Conservation (phyloP, 2,113 vertebrate genomes). For the Salminus brasiliensis region DNA sequence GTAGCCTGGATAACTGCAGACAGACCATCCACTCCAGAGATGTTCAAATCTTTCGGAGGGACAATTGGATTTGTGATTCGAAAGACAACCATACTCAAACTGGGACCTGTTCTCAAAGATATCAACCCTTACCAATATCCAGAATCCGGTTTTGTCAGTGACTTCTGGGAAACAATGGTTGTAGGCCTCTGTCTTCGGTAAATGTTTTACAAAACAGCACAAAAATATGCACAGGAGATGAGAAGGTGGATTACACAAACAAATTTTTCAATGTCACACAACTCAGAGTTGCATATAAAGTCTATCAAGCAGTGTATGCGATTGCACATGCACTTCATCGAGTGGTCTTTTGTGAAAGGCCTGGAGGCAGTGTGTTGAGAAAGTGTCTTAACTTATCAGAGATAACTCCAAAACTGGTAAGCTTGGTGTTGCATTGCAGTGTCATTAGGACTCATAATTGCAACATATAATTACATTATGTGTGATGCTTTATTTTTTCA, state of each 20-base stretch:
- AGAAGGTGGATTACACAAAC: slow-evolving; percentile 66
- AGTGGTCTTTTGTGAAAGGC: slow-evolving; percentile 68
- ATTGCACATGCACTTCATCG: slow-evolving; percentile 74
- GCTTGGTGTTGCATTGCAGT: slow-evolving; percentile 19
- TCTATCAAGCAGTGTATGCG: slow-evolving; percentile 77
- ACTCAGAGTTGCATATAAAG: slow-evolving; percentile 75
- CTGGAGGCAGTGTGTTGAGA: slow-evolving; percentile 4
- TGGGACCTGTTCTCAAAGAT: slow-evolving; percentile 64
- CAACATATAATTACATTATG: background rate
- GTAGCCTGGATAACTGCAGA: slow-evolving; percentile 75
- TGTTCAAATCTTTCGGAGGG: slow-evolving; percentile 71
- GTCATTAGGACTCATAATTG: background rate
- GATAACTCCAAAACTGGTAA: slow-evolving; percentile 68
- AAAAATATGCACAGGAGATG: slow-evolving; percentile 65
- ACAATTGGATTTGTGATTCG: slow-evolving; percentile 73
- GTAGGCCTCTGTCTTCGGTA: slow-evolving; percentile 43
- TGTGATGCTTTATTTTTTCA: background rate
- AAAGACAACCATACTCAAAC: slow-evolving; percentile 73
- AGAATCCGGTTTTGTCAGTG: slow-evolving; percentile 61
- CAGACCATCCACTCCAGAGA: slow-evolving; percentile 68
- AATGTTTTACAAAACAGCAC: background rate
- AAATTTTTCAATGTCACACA: slow-evolving; percentile 74
- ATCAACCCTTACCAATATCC: slow-evolving; percentile 63
- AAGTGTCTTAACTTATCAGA: slow-evolving; percentile 67
- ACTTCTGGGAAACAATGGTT: slow-evolving; percentile 72